Evolutionary conservation across 2,888 invertebrate genomes (phyloP).

Genomic region (Eugnorisma glareosa): DNA sequence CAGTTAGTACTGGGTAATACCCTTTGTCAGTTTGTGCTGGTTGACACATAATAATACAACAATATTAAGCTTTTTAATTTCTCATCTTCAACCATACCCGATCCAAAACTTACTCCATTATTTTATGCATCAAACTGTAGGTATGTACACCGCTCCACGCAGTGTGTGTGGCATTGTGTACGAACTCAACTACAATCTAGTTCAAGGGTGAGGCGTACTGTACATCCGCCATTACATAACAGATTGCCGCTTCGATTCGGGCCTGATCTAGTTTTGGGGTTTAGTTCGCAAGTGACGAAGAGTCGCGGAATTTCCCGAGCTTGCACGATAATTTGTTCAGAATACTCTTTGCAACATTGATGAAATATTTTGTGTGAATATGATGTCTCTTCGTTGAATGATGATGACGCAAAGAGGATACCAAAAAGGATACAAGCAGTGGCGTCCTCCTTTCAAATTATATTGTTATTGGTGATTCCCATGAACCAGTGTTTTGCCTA

Average conservation of each 20-base stretch:
- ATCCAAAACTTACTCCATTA: constrained; percentile 33
- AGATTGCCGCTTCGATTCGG: constrained; percentile 8
- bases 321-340: constrained; percentile 9
- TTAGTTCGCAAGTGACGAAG: constrained; percentile 8
- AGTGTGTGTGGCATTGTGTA: constrained; percentile 61
- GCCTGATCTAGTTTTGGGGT: constrained; percentile 42
- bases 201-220: constrained; percentile 62
- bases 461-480: not conserved
- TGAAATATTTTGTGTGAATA: not conserved
- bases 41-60: not conserved
- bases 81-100: not conserved
- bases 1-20: too few relatives aligned
- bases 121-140: constrained; percentile 42
- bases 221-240: constrained; percentile 68
- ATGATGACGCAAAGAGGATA: constrained; percentile 4
- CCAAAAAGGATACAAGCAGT: not conserved
- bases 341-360: constrained; percentile 2
- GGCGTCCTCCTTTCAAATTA: not conserved
- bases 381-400: not conserved
- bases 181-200: constrained; percentile 59
- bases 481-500: not conserved
- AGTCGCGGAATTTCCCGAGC: constrained; percentile 32
- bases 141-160: constrained; percentile 27
- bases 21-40: too few relatives aligned
- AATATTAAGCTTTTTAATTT: not conserved